phyloP scores from a whole-genome alignment of 2,113 vertebrate genomes.

The Hippolais icterina region DNA sequence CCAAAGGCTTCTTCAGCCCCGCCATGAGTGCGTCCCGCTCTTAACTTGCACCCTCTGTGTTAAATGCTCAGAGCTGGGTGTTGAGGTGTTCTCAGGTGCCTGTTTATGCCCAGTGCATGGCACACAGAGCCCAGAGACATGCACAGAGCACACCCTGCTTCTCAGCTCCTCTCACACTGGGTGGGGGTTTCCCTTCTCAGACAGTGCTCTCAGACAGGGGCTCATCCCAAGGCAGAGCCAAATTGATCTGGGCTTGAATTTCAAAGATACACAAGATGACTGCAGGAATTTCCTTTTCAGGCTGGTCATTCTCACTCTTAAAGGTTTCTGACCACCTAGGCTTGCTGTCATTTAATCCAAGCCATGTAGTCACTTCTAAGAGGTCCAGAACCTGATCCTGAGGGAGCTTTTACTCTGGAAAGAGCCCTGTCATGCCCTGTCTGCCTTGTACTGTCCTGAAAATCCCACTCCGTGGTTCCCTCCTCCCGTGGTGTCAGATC shows the following conservation, averaged over 20 bases:
- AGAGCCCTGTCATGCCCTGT: neutral
- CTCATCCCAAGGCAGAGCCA: fast-evolving
- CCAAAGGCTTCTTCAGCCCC: conserved; percentile 64
- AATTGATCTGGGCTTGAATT: neutral
- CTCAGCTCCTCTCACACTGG: neutral
- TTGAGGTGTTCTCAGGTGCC: too few relatives aligned
- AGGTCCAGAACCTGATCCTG: neutral
- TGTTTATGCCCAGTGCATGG: neutral
- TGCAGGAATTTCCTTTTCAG: neutral
- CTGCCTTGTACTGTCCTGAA: neutral
- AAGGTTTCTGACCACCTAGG: neutral
- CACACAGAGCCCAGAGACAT: neutral
- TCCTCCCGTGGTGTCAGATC: neutral
- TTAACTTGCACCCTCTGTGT: fast-evolving
- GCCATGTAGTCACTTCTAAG: neutral
- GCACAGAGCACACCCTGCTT: neutral
- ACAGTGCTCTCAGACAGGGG: neutral
- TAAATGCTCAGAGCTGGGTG: fast-evolving
- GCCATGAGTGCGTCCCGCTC: conserved; percentile 57
- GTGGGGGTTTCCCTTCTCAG: neutral
- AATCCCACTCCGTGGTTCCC: neutral
- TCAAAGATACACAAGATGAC: neutral
- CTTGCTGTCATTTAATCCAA: neutral
- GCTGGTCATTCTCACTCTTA: neutral
- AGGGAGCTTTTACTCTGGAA: neutral